Evolutionary conservation across 2,888 invertebrate species (phyloP).

Genomic region (Clanis bilineata): DNA sequence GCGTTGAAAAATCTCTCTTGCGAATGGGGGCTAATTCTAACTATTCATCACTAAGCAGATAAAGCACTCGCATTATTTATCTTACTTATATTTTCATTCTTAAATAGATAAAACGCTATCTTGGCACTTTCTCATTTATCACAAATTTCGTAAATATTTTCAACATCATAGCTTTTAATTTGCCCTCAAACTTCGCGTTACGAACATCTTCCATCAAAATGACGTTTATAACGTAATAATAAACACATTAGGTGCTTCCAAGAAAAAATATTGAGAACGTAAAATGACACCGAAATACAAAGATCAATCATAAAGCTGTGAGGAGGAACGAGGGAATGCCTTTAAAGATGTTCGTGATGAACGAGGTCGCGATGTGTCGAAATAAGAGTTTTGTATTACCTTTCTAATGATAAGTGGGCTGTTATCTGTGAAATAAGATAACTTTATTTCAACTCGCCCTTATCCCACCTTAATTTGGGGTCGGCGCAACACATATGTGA

Average conservation of each 20-base stretch:
- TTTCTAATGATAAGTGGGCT: no score
- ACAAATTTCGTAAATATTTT: neutral
- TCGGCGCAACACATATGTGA: no score
- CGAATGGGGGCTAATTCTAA: no score
- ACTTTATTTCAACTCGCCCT: no score
- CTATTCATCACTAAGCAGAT: no score
- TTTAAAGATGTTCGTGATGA: slow-evolving; percentile 6
- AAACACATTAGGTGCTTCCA: neutral
- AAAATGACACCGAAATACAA: neutral
- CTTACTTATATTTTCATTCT: neutral
- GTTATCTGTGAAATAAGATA: no score
- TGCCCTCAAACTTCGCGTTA: neutral
- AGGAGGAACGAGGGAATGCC: slow-evolving; percentile 1
- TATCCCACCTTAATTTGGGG: no score
- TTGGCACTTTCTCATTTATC: neutral
- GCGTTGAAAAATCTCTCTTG: no score
- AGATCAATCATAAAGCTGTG: slow-evolving; percentile 17
- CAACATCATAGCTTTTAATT: neutral
- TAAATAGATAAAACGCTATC: neutral
- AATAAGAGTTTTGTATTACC: neutral
- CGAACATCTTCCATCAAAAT: neutral
- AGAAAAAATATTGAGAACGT: neutral
- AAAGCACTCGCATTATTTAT: neutral
- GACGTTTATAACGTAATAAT: neutral
- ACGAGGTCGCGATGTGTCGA: neutral